These are phyloP conservation scores for Aptenodytes patagonicus DNA, from an alignment of 2,113 vertebrate species.

Conservation along the genomic window DNA sequence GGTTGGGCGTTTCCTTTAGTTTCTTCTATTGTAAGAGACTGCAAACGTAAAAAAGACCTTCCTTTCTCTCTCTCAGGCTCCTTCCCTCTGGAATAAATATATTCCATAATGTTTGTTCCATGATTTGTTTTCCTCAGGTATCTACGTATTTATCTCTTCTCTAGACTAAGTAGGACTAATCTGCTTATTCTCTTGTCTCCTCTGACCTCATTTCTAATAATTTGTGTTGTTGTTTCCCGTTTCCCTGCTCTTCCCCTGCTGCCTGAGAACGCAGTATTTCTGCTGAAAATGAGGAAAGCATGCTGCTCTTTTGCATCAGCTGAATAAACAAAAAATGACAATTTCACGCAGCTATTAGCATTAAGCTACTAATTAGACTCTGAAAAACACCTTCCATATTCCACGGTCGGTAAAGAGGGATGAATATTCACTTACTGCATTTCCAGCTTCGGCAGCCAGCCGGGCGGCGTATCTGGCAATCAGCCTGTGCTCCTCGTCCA, in stretches of 20 bases:
- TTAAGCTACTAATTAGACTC: neutral
- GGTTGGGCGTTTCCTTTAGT: neutral
- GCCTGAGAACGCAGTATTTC: neutral
- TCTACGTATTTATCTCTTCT: neutral
- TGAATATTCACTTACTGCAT: slow-evolving; percentile 75
- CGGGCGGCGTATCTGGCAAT: slow-evolving; percentile 93
- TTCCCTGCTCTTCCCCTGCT: neutral
- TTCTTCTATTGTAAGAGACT: neutral
- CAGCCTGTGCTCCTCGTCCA: slow-evolving; percentile 93
- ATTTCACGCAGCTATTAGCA: fast-evolving
- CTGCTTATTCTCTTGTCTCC: neutral
- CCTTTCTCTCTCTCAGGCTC: neutral
- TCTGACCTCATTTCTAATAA: neutral
- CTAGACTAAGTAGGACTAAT: neutral
- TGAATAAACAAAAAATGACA: neutral
- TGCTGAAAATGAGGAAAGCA: neutral
- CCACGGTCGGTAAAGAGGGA: neutral
- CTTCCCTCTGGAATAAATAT: neutral
- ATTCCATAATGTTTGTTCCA: neutral
- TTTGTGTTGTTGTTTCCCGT: neutral
- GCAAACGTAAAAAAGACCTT: neutral
- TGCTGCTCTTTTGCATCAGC: neutral
- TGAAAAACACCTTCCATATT: neutral
- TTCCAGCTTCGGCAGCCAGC: slow-evolving; percentile 90
- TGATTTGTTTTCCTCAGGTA: neutral